Base-by-base conservation (phyloP, 2,888 invertebrate species). In the Hypselothyrea guttata region DNA sequence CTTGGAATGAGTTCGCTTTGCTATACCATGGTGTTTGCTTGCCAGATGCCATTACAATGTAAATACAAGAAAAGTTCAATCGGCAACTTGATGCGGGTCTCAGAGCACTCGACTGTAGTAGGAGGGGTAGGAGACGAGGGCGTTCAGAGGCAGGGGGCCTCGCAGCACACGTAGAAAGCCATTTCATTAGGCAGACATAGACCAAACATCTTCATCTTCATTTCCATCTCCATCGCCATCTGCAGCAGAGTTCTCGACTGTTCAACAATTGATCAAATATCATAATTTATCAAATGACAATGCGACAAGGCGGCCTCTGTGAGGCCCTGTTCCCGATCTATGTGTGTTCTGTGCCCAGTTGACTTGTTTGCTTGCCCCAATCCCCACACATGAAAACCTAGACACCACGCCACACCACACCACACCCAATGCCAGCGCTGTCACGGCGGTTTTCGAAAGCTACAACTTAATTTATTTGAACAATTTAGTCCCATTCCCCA, bases 191-290 rank as follows among this genome's bases (percentile, higher is more conserved):
- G 55, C 64, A 68, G 56, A 58, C 53, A 53, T n/a, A 42, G 44
- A 42, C 35, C 11, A 37, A 37, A 16, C 22, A 13, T 1, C 16
- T 28, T 11, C 40, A 42, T 18, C 44, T 22, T 12, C 34, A 30
- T 18, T 16, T 38, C 31, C 44, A 13, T 35, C 27, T 27, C 31
- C 35, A 22, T 22, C 44, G 42, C 67, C 51, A 42, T 68, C 63
- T 60, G 42, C 76, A 73, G 61, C 53, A 42, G 49, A 59, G 63
- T 62, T 45, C 52, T 51, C 56, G 71, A 55, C 67, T 51, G 66
- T 60, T 81, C 73, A 86, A 84, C 86, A 86, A 86, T 84, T 86
- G 86, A 84, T 86, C 85, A 86, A 85, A 85, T 86, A 85, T 78
- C 83, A 81, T 83, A 86, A 85, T 85, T 85, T 86, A 85, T 85